Evolutionary conservation across 2,888 invertebrate genomes (phyloP).

Genomic region (Nymphalis urticae): DNA sequence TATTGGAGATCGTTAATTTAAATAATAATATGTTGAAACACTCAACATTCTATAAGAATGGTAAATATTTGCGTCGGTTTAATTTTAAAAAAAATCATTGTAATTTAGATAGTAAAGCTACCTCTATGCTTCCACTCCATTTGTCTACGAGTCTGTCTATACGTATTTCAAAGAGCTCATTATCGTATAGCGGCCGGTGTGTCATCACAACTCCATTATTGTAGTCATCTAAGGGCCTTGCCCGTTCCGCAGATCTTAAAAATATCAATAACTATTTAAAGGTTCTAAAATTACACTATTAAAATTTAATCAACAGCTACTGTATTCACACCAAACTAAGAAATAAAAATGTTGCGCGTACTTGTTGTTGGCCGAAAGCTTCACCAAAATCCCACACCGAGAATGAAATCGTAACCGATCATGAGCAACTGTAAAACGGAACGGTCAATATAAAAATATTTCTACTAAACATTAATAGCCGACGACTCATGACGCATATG

Average conservation of each 20-base stretch:
- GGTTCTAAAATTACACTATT: neutral
- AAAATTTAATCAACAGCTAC: neutral
- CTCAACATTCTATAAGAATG: too few relatives aligned
- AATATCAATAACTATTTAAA: neutral
- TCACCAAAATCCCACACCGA: conserved; percentile 92
- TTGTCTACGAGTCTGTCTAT: conserved; percentile 96
- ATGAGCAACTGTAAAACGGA: conserved; percentile 56
- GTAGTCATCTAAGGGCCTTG: conserved; percentile 94
- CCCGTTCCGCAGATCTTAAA: conserved; percentile 89
- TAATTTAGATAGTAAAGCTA: conserved; percentile 43
- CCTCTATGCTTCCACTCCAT: conserved; percentile 96
- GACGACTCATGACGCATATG: too few relatives aligned
- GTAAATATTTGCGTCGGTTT: too few relatives aligned
- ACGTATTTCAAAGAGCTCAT: conserved; percentile 96
- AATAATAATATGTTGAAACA: too few relatives aligned
- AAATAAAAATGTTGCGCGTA: conserved; percentile 44
- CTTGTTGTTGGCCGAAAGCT: conserved; percentile 88
- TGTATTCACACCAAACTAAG: neutral
- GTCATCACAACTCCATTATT: conserved; percentile 98
- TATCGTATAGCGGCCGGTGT: conserved; percentile 91
- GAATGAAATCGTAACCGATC: conserved; percentile 93
- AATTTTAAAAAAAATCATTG: neutral
- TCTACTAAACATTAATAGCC: neutral
- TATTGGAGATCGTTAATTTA: too few relatives aligned
- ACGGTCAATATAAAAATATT: conserved; percentile 3